Conservation (phyloP, 2,797 vertebrate genomes). For the Sebastiscus tertius region DNA sequence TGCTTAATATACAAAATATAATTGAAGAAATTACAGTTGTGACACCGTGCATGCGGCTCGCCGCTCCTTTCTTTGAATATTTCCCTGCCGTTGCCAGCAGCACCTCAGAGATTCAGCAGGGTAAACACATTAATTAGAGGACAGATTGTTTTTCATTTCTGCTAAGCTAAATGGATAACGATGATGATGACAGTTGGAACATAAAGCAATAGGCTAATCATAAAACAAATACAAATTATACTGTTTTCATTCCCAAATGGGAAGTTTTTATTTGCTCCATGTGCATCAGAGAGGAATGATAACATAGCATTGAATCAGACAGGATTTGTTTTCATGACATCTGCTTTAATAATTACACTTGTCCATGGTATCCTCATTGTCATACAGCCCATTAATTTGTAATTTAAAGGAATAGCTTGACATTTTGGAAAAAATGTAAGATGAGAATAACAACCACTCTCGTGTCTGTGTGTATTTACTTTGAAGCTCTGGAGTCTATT, state of each 20-base stretch:
- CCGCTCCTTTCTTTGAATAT: constrained; percentile 6
- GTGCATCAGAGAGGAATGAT: not conserved
- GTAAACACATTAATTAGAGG: constrained; percentile 7
- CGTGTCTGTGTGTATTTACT: not conserved
- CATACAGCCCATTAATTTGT: not conserved
- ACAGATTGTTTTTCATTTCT: not conserved
- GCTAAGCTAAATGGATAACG: constrained; percentile 25
- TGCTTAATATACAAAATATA: not conserved
- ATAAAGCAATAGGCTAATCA: constrained; percentile 1
- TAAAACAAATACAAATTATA: not conserved
- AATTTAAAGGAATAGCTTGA: not conserved
- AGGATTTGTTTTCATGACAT: not conserved
- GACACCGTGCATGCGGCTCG: not conserved
- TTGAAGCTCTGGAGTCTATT: not conserved
- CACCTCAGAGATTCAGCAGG: constrained; percentile 3
- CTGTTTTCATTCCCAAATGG: not conserved
- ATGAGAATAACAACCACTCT: not conserved
- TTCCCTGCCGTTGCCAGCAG: constrained; percentile 1
- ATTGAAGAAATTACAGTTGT: not conserved
- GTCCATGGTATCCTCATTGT: not conserved
- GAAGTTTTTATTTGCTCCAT: not conserved
- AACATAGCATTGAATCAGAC: not conserved
- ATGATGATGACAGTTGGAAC: not conserved
- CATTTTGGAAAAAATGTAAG: not conserved
- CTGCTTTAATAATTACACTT: not conserved